Evolutionary conservation across 2,113 vertebrate species (phyloP), one percentile per base, ranked within the genome.

Genomic region (Corydoras sp.): DNA sequence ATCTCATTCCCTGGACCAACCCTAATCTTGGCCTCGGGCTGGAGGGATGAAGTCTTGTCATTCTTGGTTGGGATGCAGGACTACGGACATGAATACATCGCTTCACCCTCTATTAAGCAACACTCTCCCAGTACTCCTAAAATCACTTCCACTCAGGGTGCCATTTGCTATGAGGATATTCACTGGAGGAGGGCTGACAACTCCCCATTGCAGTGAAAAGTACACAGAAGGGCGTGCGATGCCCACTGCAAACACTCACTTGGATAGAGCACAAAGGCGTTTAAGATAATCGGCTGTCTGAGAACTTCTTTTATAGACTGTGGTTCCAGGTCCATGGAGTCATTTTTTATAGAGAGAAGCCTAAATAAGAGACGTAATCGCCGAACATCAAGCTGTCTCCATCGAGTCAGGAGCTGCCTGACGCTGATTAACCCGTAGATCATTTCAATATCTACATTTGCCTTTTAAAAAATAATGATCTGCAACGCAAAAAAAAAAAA

Each of bases 1-100:
- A 15, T 75, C 81, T 82, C 86, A 80, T 14, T 54, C 50, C 51
- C 30, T 55, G 35, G 74, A 88, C 91, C 81, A 86, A 79, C 87
- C 92, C 83, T 96, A 95, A 97, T 97, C 94, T 92, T 95, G 93
- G 93, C 95, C 94, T 81, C 86, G 88, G 95, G 95, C 95, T 83
- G 91, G 88, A 29, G 78, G 88, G 85, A 88, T 88, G 90, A 88
- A 86, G 85, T 86, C 86, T 78, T 90, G 90, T 90, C 90, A 89
- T 87, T 85, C 85, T 76, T 83, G 85, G 85, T 88, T 85, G 83
- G 84, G 79, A 83, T 85, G 74, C 83, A 83, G 84, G 78, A 82
- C 85, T 82, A 84, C 66, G 81, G 83, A 84, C 86, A 90, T 89
- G 86, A 90, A 91, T 88, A 87, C 83, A 86, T 88, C 85, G 85